Conservation (phyloP, 2,888 invertebrate species). For the Linnaemya tessellans region DNA sequence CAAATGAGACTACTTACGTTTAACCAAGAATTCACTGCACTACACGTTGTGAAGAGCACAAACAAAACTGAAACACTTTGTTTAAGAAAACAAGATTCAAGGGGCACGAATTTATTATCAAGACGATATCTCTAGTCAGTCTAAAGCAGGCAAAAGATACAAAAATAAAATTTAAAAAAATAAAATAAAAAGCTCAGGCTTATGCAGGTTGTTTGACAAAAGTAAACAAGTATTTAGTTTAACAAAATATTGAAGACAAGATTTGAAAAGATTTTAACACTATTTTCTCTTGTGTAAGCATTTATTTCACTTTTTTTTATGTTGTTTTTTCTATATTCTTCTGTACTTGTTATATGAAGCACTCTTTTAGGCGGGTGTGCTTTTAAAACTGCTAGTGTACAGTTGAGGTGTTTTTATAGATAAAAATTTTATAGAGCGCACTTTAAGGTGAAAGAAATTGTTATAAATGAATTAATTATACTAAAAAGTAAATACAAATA, state of each 20-base stretch:
- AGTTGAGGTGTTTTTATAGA: conserved; percentile 22
- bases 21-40: conserved; percentile 13
- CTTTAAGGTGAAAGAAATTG: conserved; percentile 19
- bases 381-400: neutral
- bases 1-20: conserved; percentile 24
- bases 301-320: conserved; percentile 21
- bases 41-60: conserved; percentile 12
- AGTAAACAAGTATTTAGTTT: conserved; percentile 59
- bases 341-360: conserved; percentile 28
- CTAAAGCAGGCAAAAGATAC: neutral
- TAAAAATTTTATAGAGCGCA: conserved; percentile 1
- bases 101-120: conserved; percentile 34
- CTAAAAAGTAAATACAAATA: conserved; percentile 1
- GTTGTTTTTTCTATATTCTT: conserved; percentile 15
- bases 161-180: too few relatives aligned
- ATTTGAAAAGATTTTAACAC: conserved; percentile 63
- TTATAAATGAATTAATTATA: conserved; percentile 28
- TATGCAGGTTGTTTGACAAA: conserved; percentile 65
- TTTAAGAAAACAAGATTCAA: conserved; percentile 43
- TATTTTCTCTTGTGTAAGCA: conserved; percentile 33
- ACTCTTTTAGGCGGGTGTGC: conserved; percentile 35
- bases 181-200: conserved; percentile 33
- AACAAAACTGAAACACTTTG: conserved; percentile 3
- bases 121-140: neutral
- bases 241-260: conserved; percentile 61